Conservation (phyloP, 2,888 invertebrate genomes). For the Ornithoptera priamus region DNA sequence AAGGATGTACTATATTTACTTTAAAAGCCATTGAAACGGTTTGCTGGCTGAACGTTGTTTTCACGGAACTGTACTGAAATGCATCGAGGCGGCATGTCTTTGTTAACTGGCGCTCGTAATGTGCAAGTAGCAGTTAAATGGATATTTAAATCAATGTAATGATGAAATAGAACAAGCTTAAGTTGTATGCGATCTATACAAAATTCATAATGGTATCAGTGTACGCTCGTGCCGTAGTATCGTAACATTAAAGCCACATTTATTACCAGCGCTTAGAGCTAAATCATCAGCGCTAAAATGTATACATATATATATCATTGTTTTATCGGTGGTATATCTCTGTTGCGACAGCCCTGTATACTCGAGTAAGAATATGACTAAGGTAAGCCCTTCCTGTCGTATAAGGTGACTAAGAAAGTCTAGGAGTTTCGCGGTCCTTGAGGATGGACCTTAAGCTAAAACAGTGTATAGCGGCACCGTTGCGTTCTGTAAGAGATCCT, state of each 20-base stretch:
- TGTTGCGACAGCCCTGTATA: no score
- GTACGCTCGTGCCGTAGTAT: conserved; percentile 65
- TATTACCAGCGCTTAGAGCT: conserved; percentile 67
- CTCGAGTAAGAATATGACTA: no score
- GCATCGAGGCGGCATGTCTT: conserved; percentile 14
- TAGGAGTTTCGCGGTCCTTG: no score
- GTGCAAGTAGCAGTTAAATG: conserved; percentile 30
- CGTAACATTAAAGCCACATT: conserved; percentile 76
- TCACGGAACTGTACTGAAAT: neutral
- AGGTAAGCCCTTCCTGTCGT: no score
- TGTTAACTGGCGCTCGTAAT: conserved; percentile 25
- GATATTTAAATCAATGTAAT: conserved; percentile 31
- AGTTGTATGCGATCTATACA: conserved; percentile 46
- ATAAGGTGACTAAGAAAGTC: no score
- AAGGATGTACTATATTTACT: no score
- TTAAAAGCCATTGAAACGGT: no score
- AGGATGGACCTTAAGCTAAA: no score
- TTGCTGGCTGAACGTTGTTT: neutral
- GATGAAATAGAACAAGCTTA: conserved; percentile 43
- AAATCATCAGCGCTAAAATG: conserved; percentile 65
- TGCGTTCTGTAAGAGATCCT: no score
- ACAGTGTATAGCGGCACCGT: no score
- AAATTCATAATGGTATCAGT: conserved; percentile 63
- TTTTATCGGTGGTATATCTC: no score
- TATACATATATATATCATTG: no score